Evolutionary conservation across 2,888 invertebrate species (phyloP), one percentile per base, ranked within the genome.

Genomic region (Chaetoderma sp.): DNA sequence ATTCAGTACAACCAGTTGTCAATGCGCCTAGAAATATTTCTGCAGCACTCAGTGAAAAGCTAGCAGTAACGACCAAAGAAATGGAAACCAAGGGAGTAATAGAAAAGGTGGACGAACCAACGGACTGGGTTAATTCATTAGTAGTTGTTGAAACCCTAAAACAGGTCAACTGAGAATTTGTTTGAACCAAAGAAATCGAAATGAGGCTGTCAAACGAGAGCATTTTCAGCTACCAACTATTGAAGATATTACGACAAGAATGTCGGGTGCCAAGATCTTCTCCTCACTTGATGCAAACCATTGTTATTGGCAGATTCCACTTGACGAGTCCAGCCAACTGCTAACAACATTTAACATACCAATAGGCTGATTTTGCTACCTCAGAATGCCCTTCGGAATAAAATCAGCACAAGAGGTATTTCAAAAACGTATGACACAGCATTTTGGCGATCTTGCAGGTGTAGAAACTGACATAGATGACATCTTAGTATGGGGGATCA

Each of bases 311-410:
- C 56, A 56, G 27, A 39, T 56, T 8, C 18, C 2, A 2, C 36
- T 59, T 30, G 47, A 30, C 25, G 18, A 44, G 32, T 4, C n/a
- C 13, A 47, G 30, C 16, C 59, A 49, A 47, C 30, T 30, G n/a
- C 18, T 45, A 5, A 30, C 16, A 4, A 54, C 60, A 16, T 67
- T 65, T 44, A 62, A 42, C 18, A 60, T 45, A 8, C 59, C 59
- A 42, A 60, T 60, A 39, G 65, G 65, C n/a, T 16, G 65, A 21
- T 67, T 30, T 42, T 18, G 59, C 10, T 60, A 44, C 30, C 13
- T 27, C 23, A 36, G 65, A 32, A 18, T 67, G 16, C 65, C 67
- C 4, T 67, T 66, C 55, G 67, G 67, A 33, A 60, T 67, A 13
- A 42, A 39, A 39, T 60, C 44, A 23, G 59, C 67, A 8, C 67